A percentile compares a stretch with the other conserved stretches of the same genome.
These are phyloP conservation scores for Chiropotes sagulatus DNA, from an alignment of 2,797 vertebrate species.

Conservation along the genomic window DNA sequence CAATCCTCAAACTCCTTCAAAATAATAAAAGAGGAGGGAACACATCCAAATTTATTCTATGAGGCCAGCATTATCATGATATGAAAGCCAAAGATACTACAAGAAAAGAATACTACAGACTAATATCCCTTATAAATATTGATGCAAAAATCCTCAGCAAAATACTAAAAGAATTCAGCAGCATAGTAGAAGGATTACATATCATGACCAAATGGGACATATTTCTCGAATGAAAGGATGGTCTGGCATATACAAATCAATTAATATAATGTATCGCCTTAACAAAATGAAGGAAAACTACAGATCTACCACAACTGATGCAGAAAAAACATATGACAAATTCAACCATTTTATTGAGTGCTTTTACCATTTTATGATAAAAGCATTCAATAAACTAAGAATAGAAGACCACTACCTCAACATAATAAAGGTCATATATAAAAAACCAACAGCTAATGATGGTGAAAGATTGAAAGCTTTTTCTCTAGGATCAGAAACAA, in stretches of 20 bases:
- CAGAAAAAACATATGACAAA: not conserved
- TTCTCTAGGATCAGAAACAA: not conserved
- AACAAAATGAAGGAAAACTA: not conserved
- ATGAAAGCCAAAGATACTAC: not conserved
- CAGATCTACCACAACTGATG: not conserved
- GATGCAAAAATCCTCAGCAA: not conserved
- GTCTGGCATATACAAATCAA: not conserved
- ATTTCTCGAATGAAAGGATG: not conserved
- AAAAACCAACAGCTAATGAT: not conserved
- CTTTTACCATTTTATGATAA: not conserved
- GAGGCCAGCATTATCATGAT: not conserved
- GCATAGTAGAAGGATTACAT: not conserved
- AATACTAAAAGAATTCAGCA: not conserved
- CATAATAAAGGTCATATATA: not conserved
- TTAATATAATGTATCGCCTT: not conserved
- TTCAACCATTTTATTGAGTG: not conserved
- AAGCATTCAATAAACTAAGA: not conserved
- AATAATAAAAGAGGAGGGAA: not conserved
- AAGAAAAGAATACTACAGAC: not conserved
- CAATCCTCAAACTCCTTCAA: not conserved
- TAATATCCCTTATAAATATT: not conserved
- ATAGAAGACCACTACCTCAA: not conserved
- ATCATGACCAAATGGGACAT: not conserved
- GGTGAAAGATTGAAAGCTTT: not conserved
- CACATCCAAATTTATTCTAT: not conserved